Conservation (phyloP, 2,888 invertebrate genomes). For the Heliconius erato region DNA sequence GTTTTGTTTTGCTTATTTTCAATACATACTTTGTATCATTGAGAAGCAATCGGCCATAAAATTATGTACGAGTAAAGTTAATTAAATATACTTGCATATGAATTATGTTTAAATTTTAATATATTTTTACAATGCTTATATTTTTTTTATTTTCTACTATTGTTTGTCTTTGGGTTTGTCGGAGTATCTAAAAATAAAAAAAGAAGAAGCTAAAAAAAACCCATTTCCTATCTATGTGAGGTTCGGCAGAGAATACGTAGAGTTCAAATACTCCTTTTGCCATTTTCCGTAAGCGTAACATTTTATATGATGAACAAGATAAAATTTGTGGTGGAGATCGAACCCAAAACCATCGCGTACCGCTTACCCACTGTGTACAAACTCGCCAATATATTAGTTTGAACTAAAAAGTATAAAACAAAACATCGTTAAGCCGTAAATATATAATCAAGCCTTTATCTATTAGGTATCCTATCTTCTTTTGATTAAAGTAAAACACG, state of each 20-base stretch:
- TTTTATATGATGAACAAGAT: background rate
- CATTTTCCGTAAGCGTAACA: no score
- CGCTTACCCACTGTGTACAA: background rate
- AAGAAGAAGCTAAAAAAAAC: no score
- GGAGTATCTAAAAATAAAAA: no score
- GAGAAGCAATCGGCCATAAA: conserved; percentile 15
- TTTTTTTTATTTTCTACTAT: no score
- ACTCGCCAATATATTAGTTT: background rate
- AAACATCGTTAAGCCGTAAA: conserved; percentile 53
- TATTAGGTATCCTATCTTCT: conserved; percentile 21
- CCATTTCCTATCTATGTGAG: no score
- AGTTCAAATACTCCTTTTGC: no score
- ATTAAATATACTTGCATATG: conserved; percentile 29
- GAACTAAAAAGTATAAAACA: conserved; percentile 45
- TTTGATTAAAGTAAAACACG: conserved; percentile 9
- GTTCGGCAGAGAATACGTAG: no score
- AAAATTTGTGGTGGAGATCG: background rate
- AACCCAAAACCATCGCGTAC: background rate
- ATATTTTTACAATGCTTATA: background rate
- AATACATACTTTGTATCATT: conserved; percentile 27
- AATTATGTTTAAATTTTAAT: conserved; percentile 8
- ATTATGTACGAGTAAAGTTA: conserved; percentile 5
- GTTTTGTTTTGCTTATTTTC: conserved; percentile 34
- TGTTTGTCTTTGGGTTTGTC: no score
- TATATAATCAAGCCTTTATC: conserved; percentile 54